Conservation (phyloP, 2,797 vertebrate genomes). For the Ctenopoma kingsleyae region DNA sequence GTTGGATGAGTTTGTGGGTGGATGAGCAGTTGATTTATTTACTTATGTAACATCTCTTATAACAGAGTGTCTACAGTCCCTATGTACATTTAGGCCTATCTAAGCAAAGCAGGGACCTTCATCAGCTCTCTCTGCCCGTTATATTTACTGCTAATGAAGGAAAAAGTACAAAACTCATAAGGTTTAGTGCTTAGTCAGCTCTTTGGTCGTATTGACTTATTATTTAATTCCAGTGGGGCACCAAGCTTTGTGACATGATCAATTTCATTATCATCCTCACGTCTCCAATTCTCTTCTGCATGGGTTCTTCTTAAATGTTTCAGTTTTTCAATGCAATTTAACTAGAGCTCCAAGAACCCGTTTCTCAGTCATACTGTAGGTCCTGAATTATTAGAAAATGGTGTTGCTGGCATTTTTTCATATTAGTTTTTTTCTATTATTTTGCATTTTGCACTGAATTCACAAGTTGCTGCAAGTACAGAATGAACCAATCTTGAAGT, state of each 20-base stretch:
- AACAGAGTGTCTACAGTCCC: slow-evolving; percentile 32
- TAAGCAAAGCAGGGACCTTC: slow-evolving; percentile 34
- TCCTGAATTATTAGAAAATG: background rate
- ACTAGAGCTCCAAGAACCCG: background rate
- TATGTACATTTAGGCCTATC: slow-evolving; percentile 45
- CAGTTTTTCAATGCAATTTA: background rate
- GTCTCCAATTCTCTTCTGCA: slow-evolving; percentile 21
- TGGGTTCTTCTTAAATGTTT: slow-evolving; percentile 28
- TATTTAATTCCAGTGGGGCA: slow-evolving; percentile 51
- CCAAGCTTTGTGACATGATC: slow-evolving; percentile 25
- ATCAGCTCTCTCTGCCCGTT: slow-evolving; percentile 16
- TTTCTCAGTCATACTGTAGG: background rate
- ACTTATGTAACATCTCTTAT: slow-evolving; percentile 62
- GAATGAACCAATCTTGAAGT: background rate
- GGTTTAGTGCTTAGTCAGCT: slow-evolving; percentile 44
- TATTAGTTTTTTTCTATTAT: background rate
- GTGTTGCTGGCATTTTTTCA: background rate
- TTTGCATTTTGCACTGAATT: background rate
- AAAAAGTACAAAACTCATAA: slow-evolving; percentile 33
- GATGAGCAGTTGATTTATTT: slow-evolving; percentile 64
- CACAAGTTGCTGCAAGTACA: background rate
- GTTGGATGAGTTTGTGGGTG: slow-evolving; percentile 61
- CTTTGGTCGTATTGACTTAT: slow-evolving; percentile 46
- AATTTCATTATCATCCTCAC: slow-evolving; percentile 30
- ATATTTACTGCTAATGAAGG: slow-evolving; percentile 34